Conservation (phyloP, 2,888 invertebrate genomes). For the Tortrix viridana region DNA sequence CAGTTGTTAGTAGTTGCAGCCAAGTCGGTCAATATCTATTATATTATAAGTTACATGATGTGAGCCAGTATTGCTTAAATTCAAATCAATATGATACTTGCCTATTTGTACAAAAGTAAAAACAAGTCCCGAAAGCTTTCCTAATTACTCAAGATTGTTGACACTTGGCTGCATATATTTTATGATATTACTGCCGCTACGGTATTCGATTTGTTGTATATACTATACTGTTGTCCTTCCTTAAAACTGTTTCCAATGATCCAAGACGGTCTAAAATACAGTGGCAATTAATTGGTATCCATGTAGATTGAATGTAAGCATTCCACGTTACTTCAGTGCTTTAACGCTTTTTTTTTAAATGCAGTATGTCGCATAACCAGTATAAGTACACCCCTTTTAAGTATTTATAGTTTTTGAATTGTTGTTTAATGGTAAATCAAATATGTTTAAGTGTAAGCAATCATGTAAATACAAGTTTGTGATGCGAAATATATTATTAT, state of each 20-base stretch:
- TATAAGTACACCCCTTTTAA: constrained; percentile 71
- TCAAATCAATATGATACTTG: too few species aligned
- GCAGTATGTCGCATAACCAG: constrained; percentile 57
- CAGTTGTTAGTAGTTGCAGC: constrained; percentile 63
- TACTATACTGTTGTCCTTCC: constrained; percentile 63
- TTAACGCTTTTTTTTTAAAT: constrained; percentile 58
- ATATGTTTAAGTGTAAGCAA: constrained; percentile 73
- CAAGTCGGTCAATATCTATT: constrained; percentile 43
- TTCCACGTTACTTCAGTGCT: constrained; percentile 59
- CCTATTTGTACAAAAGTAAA: not conserved
- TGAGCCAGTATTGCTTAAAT: not conserved
- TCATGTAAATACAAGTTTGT: constrained; percentile 83
- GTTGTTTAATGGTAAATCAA: constrained; percentile 69
- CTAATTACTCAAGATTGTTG: constrained; percentile 30
- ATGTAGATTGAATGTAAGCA: constrained; percentile 63
- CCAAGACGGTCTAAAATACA: constrained; percentile 47
- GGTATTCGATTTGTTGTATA: constrained; percentile 70
- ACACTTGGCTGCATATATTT: constrained; percentile 61
- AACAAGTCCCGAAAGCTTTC: constrained; percentile 9
- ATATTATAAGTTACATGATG: not conserved
- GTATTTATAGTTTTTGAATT: constrained; percentile 70
- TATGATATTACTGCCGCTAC: constrained; percentile 65
- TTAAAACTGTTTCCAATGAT: constrained; percentile 33
- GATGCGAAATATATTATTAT: constrained; percentile 78
- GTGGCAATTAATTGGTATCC: constrained; percentile 47